phyloP scores from a whole-genome alignment of 2,113 vertebrate genomes.

The Hippocampus comes region DNA sequence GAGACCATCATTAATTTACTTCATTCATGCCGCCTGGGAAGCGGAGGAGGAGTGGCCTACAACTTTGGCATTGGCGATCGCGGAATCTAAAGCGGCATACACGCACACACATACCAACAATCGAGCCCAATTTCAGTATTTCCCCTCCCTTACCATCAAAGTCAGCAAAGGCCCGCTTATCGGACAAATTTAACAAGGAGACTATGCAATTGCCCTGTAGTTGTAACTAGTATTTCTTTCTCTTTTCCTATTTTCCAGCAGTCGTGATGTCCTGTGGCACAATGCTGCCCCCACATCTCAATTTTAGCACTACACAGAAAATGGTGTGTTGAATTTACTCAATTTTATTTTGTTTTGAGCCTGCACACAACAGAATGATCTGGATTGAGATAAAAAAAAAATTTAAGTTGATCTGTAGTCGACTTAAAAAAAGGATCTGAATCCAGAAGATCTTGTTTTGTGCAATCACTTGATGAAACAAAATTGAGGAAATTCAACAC shows the following conservation, averaged over 20 bases:
- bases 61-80: constrained; percentile 46
- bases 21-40: constrained; percentile 61
- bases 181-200: not conserved
- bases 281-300: too few relatives aligned
- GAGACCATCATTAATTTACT: constrained; percentile 71
- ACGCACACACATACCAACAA: not conserved
- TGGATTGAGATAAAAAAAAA: too few relatives aligned
- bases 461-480: too few relatives aligned
- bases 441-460: too few relatives aligned
- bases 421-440: too few relatives aligned
- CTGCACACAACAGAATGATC: too few relatives aligned
- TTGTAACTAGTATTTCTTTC: not conserved
- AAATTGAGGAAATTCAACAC: too few relatives aligned
- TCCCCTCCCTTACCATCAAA: not conserved
- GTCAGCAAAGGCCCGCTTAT: not conserved
- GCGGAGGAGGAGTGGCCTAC: constrained; percentile 58
- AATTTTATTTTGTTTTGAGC: too few relatives aligned
- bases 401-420: not conserved
- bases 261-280: not conserved
- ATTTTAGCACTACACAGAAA: too few relatives aligned
- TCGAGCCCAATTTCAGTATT: not conserved
- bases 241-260: not conserved
- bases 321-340: too few relatives aligned
- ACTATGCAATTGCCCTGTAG: not conserved
- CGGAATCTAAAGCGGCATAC: constrained; percentile 15